Evolutionary conservation across 2,113 vertebrate genomes (phyloP), one percentile per base, ranked within the genome.

Genomic region (Myiopsitta monachus): DNA sequence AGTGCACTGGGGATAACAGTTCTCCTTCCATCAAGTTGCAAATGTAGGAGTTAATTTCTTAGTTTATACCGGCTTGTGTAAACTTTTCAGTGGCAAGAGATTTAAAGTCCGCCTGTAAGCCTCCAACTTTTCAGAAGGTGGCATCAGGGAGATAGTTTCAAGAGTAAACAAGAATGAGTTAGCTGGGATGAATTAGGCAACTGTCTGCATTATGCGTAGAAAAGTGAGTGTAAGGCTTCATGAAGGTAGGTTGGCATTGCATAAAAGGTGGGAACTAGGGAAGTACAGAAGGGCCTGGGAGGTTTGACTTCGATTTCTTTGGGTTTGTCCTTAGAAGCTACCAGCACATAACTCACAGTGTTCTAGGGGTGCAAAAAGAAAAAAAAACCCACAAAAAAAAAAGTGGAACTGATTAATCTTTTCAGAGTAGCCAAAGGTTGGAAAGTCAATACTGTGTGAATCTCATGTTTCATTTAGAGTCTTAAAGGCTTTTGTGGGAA

Each of bases 301-400:
- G 41, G 4, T n/a, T 7, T 17, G 26, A 30, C 2, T 31, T 77
- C 55, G 8, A 46, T 51, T 82, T 66, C 30, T 51, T 13, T 52
- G 36, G 28, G 14, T 10, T 41, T 90, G 87, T 81, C 4, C 59
- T 44, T 78, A 39, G 51, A 46, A 33, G 12, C 18, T 49, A 2
- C 11, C 21, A 44, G 24, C 28, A 68, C 49, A 10, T 77, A 77
- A 64, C 24, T 46, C 28, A 4, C 4, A 33, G 16, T 24, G 16
- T 26, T 64, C 4, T 4, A 10, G 15, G 12, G 3, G 8, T 15
- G 12, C 27, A 11, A 12, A 12, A 14, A 11, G 7, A 1, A 6
- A 18, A 15, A 38, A 7, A 15, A 4, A 14, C 7, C 11, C n/a
- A n/a, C n/a, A n/a, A n/a, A n/a, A n/a, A 31, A 21, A 57, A 21